Evolutionary conservation across 1,140 invertebrate species (phyloP), one percentile per base, ranked within the genome.

Genomic region (Acromyrmex echinatior): DNA sequence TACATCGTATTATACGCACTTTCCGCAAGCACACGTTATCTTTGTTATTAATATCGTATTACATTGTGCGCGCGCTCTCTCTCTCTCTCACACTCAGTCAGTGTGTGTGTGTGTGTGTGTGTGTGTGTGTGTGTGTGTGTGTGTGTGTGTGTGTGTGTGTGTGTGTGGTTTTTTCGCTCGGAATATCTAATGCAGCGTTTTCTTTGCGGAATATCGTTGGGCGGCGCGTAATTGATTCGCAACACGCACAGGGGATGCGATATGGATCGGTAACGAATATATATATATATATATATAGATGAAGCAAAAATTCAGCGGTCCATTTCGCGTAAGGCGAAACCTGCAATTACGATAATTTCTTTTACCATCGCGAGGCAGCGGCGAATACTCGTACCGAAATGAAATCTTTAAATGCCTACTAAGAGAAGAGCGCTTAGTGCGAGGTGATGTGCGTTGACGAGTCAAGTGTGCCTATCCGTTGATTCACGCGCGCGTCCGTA

Each of bases 381-480:
- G 76, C 53, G 35, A 16, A 25, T 18, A 31, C n/a, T 58, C 14
- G 21, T 31, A 3, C 7, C 39, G 3, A 84, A 84, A 84, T 74
- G 70, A 74, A 74, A 84, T 84, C 70, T 84, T 90, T 91, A 90
- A 91, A 90, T 87, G 86, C 51, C 86, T 86, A 18, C 31, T 35
- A 35, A 35, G 80, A 81, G 86, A 84, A 81, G 84, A 84, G 84
- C 86, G 86, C 88, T 92, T 89, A 87, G 91, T 73, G 10, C 39
- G 91, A 87, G 86, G 70, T 86, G 91, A 90, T 92, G 87, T 74
- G 53, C 62, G 90, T 84, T 80, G 91, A 88, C 87, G 91, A 92
- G 81, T 92, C 91, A 92, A 92, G 91, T 92, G 89, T 91, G 66
- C 81, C 88, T 87, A 88, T 87, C 78, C 84, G 85, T 76, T 76